phyloP scores from a whole-genome alignment of 2,113 vertebrate genomes.

The Himantopus leucocephalus region DNA sequence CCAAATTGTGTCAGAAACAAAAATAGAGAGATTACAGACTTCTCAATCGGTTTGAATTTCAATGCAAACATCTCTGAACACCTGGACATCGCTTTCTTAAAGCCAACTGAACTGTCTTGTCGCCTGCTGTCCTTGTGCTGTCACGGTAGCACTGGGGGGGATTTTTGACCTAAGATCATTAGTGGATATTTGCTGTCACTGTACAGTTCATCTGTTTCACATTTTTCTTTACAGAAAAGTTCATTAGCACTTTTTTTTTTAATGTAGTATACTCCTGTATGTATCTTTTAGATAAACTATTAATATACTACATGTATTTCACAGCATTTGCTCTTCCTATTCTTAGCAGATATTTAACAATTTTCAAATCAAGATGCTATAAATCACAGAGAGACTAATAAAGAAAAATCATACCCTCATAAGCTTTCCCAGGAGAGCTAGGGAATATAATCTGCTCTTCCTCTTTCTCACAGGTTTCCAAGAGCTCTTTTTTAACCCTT shows the following conservation, averaged over 20 bases:
- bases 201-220: background rate
- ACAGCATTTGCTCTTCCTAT: background rate
- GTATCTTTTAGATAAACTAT: background rate
- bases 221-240: background rate
- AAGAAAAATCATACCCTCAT: background rate
- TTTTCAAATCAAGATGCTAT: background rate
- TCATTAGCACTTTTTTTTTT: background rate
- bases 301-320: background rate
- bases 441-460: conserved; percentile 55
- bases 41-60: background rate
- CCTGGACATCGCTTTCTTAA: background rate
- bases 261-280: background rate
- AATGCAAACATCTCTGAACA: background rate
- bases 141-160: background rate
- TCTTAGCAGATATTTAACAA: background rate
- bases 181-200: background rate
- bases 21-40: conserved; percentile 17
- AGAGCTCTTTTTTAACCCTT: conserved; percentile 46
- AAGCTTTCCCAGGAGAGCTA: background rate
- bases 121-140: background rate
- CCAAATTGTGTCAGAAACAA: conserved; percentile 17
- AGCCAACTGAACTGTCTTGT: background rate
- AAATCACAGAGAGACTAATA: conserved; percentile 20
- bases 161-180: background rate
- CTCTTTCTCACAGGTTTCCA: conserved; percentile 33